Conservation (phyloP, 2,113 vertebrate species). For the Protobothrops flavoviridis region DNA sequence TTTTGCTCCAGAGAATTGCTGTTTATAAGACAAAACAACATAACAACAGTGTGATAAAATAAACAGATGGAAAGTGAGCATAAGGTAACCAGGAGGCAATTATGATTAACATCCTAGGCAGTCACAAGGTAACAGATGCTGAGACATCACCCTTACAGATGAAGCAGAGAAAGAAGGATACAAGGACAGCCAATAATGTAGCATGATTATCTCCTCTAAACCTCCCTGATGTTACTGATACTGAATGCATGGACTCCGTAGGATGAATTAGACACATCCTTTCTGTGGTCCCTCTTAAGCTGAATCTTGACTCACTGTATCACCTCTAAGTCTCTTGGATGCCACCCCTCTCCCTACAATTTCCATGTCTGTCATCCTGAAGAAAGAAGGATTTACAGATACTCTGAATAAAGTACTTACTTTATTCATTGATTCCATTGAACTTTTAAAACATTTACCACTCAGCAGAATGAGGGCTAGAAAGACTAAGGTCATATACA, state of each 20-base stretch:
- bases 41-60: neutral
- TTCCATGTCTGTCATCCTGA: neutral
- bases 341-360: neutral
- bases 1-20: neutral
- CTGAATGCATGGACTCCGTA: neutral
- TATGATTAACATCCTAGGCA: conserved; percentile 25
- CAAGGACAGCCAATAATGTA: neutral
- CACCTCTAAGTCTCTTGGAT: neutral
- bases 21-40: neutral
- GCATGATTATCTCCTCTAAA: neutral
- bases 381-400: neutral
- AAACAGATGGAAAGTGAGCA: conserved; percentile 7
- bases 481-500: neutral
- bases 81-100: conserved; percentile 1
- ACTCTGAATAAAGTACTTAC: neutral
- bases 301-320: neutral
- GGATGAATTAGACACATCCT: neutral
- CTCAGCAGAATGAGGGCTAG: neutral
- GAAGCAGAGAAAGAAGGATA: neutral
- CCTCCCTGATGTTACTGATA: neutral
- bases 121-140: neutral
- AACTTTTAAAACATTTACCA: neutral
- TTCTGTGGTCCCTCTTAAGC: neutral
- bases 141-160: neutral
- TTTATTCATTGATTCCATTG: neutral